Conservation (phyloP, 2,113 vertebrate species). For the Gnathonemus longibarbis region DNA sequence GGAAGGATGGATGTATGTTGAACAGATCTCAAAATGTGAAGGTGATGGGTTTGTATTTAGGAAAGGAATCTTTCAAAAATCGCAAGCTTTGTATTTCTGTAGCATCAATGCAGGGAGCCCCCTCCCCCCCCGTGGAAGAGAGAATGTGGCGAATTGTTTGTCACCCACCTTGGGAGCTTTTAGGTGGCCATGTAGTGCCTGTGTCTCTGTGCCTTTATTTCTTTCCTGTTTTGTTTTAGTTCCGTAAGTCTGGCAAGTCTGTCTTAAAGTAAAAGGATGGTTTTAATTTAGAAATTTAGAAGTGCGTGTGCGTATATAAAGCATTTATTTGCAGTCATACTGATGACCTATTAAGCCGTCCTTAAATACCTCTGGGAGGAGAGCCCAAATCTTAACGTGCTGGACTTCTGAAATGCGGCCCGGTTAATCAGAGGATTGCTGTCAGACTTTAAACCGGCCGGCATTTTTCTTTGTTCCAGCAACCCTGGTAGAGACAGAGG, state of each 20-base stretch:
- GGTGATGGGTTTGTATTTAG: neutral
- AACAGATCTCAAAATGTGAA: neutral
- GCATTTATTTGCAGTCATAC: neutral
- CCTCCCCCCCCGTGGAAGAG: neutral
- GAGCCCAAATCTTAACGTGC: neutral
- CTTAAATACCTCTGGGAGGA: neutral
- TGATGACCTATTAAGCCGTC: neutral
- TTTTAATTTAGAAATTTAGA: neutral
- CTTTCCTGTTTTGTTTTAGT: neutral
- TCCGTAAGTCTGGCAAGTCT: neutral
- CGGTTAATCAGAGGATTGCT: conserved; percentile 1
- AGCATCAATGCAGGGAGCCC: neutral
- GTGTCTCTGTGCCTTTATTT: neutral
- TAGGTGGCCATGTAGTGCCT: neutral
- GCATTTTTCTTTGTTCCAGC: neutral
- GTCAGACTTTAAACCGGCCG: neutral
- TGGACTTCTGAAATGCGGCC: neutral
- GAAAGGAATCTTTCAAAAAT: neutral
- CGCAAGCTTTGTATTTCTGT: neutral
- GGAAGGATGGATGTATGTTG: neutral
- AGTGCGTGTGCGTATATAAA: neutral
- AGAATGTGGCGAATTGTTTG: neutral
- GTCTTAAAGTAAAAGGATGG: neutral
- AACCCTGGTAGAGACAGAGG: neutral
- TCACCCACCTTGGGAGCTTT: neutral